Conservation (phyloP, 2,113 vertebrate species). For the Origma solitaria region DNA sequence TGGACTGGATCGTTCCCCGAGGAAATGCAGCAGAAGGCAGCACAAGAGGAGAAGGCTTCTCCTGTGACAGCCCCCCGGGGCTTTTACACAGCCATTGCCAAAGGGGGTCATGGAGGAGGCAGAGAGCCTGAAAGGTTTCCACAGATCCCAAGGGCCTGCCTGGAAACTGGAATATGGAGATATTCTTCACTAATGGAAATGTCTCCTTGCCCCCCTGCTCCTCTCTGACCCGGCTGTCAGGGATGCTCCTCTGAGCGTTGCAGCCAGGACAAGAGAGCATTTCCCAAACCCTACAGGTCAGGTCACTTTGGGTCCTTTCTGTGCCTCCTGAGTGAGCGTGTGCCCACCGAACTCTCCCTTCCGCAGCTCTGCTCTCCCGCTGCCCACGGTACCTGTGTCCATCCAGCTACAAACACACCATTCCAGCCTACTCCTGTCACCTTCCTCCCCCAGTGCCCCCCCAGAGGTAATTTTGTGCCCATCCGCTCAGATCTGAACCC, state of each 20-base stretch:
- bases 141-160: not conserved
- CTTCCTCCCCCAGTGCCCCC: not conserved
- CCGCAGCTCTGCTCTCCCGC: not conserved
- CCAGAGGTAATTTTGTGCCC: not conserved
- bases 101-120: not conserved
- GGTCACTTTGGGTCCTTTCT: not conserved
- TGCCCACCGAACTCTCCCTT: not conserved
- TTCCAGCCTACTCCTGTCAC: not conserved
- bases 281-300: accelerated
- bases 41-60: not conserved
- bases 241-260: not conserved
- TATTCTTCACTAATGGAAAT: not conserved
- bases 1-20: accelerated
- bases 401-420: not conserved
- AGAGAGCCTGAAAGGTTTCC: not conserved
- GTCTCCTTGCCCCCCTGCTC: not conserved
- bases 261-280: not conserved
- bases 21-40: not conserved
- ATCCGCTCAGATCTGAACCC: not conserved
- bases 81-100: not conserved
- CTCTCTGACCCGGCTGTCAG: not conserved
- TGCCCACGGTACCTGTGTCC: accelerated
- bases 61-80: not conserved
- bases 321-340: not conserved
- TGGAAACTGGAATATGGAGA: not conserved